Base-by-base conservation (phyloP, 2,797 vertebrate species). In the Notamacropus eugenii region DNA sequence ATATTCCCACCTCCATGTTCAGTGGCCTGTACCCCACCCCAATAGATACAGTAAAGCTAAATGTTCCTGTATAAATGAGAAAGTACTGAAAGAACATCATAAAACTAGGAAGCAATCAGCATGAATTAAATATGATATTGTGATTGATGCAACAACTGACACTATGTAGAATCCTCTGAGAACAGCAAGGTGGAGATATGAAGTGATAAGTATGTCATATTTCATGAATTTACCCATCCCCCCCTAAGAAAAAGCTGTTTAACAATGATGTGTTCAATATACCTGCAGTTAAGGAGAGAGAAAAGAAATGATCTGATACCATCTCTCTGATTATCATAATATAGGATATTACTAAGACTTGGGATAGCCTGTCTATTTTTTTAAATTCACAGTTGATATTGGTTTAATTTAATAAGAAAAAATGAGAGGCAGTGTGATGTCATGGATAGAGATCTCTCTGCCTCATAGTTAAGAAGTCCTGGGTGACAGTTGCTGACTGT, bases 41-140 rank as follows among this genome's bases (percentile, higher is more conserved):
- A 29, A 91, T 92, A 93, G 82, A 92, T 96, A 67, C 59, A 50
- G 34, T 93, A 55, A 92, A 96, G 94, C 46, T 55, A 96, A 97
- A 95, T 54, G 91, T 50, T 55, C 50, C 59, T 40, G 40, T 59
- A 54, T 27, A 82, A 52, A 54, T 91, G 52, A 24, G 2, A 27
- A 5, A 10, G 40, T 91, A 92, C 92, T 50, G n/a, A 58, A 91
- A 34, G 28, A 90, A 67, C 91, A 58, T 87, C 13, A 58, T 67
- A 95, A 94, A 59, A 82, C 67, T n/a, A 91, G 92, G 67, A 93
- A 31, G 93, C 93, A 97, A 94, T 58, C 82, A 11, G 57, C 2
- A 56, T 62, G 90, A 95, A 94, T 46, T 95, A 92, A 93, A 95
- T 19, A 92, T 54, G 95, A 95, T 95, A 40, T 94, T 54, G 46